Evolutionary conservation across 2,888 invertebrate genomes (phyloP).

Genomic region (Luffia ferchaultella): DNA sequence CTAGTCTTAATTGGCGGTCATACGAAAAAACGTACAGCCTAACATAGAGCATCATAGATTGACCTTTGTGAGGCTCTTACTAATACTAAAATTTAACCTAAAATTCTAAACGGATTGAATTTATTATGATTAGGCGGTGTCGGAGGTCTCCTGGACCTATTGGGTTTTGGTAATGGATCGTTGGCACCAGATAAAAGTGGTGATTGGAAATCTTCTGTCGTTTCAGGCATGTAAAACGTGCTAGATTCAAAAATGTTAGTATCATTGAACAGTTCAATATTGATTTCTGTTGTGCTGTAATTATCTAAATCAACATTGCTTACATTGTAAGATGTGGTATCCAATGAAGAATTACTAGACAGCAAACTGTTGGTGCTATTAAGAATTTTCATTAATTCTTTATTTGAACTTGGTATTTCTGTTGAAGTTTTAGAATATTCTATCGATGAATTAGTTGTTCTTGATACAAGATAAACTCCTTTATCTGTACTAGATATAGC

Average conservation of each 20-base stretch:
- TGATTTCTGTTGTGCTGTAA: not conserved
- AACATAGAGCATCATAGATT: not conserved
- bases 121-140: slow-evolving; percentile 40
- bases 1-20: slow-evolving; percentile 32
- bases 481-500: not conserved
- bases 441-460: not conserved
- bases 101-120: slow-evolving; percentile 57
- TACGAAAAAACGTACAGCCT: slow-evolving; percentile 13
- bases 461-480: not conserved
- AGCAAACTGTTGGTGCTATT: too few species aligned
- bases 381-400: not conserved
- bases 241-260: not conserved
- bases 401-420: not conserved
- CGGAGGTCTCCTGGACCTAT: slow-evolving; percentile 44
- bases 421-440: not conserved
- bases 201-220: slow-evolving; percentile 45
- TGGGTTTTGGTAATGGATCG: slow-evolving; percentile 47
- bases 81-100: slow-evolving; percentile 49
- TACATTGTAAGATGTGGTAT: not conserved
- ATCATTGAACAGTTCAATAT: not conserved
- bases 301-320: not conserved
- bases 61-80: too few species aligned
- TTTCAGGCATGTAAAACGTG: slow-evolving; percentile 24
- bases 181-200: slow-evolving; percentile 51
- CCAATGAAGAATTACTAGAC: not conserved